phyloP scores from a whole-genome alignment of 1,140 invertebrate genomes.

The Arion vulgaris region DNA sequence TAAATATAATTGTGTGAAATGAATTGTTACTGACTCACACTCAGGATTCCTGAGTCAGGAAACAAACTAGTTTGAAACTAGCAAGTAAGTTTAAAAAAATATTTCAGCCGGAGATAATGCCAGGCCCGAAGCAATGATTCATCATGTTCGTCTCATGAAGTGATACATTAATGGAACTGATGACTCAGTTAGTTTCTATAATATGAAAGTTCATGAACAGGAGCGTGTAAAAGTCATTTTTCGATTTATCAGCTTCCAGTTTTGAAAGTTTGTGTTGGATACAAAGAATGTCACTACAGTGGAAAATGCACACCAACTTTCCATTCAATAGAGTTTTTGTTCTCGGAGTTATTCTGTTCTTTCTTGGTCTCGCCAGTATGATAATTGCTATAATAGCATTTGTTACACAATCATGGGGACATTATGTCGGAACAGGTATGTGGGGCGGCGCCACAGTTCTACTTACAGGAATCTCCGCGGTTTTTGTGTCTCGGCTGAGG shows the following conservation, averaged over 20 bases:
- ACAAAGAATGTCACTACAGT: conserved; percentile 3
- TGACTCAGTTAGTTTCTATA: neutral
- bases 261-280: neutral
- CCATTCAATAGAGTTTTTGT: conserved; percentile 34
- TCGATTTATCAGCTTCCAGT: neutral
- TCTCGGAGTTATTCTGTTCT: conserved; percentile 25
- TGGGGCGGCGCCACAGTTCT: conserved; percentile 28
- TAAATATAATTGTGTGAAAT: neutral
- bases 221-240: neutral
- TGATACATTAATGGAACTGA: neutral
- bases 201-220: neutral
- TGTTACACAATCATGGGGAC: conserved; percentile 34
- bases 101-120: neutral
- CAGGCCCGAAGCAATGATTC: neutral
- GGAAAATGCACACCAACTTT: conserved; percentile 38
- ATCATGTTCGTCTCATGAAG: neutral
- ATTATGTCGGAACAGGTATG: conserved; percentile 33
- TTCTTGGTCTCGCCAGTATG: conserved; percentile 34
- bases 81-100: neutral
- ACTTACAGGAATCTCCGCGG: conserved; percentile 12
- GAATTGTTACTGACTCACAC: too few relatives aligned
- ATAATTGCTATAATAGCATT: conserved; percentile 31
- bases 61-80: too few relatives aligned
- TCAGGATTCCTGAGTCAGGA: too few relatives aligned
- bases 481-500: conserved; percentile 27